Conservation (phyloP, 2,113 vertebrate genomes). For the Aegotheles bennettii region DNA sequence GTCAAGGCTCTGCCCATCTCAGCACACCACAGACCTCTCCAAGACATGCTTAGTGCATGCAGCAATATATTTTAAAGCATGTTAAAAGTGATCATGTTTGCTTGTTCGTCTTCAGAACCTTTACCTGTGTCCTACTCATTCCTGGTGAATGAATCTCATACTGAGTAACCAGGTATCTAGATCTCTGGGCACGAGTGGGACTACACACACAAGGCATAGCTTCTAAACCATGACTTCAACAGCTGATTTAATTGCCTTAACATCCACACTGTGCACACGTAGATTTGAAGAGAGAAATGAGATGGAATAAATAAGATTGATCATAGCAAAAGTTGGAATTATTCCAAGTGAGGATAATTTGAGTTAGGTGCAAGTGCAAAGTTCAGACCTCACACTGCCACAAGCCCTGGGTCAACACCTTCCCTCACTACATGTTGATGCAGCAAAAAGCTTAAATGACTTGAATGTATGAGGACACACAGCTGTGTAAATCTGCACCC, state of each 20-base stretch:
- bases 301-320: neutral
- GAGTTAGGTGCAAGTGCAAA: neutral
- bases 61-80: neutral
- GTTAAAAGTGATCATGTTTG: neutral
- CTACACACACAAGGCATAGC: neutral
- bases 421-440: neutral
- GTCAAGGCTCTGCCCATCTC: neutral
- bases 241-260: neutral
- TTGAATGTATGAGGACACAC: neutral
- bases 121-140: neutral
- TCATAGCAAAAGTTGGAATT: neutral
- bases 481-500: neutral
- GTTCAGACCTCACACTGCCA: neutral
- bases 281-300: neutral
- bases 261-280: neutral
- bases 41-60: neutral
- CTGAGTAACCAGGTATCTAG: neutral
- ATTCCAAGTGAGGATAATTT: neutral
- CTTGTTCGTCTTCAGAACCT: neutral
- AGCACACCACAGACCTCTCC: neutral
- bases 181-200: neutral
- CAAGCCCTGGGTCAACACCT: neutral
- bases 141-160: neutral
- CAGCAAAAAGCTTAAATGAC: neutral
- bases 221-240: neutral